Evolutionary conservation across 2,113 vertebrate genomes (phyloP).

Genomic region (sheep (Ovis aries)): DNA sequence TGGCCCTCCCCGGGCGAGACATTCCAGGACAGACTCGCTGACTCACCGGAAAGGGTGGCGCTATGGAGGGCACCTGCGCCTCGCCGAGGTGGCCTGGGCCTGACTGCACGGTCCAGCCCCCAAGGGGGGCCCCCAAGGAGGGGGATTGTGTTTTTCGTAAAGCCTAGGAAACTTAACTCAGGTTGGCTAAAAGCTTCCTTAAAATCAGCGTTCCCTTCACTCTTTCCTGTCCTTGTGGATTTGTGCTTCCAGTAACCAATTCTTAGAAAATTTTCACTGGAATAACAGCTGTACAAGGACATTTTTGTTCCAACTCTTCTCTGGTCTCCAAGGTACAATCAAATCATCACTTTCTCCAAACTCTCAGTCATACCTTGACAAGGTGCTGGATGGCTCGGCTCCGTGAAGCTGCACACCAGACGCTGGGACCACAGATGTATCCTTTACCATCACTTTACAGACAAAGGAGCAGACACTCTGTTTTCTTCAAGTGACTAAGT

Average conservation of each 20-base stretch:
- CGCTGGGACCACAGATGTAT: background rate
- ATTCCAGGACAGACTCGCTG: constrained; percentile 24
- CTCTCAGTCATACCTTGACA: background rate
- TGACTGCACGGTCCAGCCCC: background rate
- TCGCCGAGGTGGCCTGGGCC: background rate
- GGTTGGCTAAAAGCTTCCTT: background rate
- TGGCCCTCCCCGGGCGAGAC: background rate
- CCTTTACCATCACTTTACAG: background rate
- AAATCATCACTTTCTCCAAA: background rate
- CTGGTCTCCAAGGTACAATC: background rate
- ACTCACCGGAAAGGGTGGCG: constrained; percentile 38
- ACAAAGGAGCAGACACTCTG: background rate
- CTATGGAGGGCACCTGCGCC: constrained; percentile 3
- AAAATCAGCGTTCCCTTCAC: background rate
- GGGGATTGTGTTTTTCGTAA: background rate
- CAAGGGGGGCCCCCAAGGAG: background rate
- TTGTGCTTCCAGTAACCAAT: background rate
- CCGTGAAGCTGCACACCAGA: no score
- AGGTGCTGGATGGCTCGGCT: background rate
- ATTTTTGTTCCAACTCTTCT: background rate
- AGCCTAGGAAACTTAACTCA: background rate
- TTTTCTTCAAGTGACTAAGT: background rate
- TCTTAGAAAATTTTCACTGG: background rate
- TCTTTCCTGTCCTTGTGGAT: background rate
- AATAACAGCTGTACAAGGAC: background rate